Evolutionary conservation across 2,888 invertebrate species (phyloP).

Genomic region (Lysandra bellargus): DNA sequence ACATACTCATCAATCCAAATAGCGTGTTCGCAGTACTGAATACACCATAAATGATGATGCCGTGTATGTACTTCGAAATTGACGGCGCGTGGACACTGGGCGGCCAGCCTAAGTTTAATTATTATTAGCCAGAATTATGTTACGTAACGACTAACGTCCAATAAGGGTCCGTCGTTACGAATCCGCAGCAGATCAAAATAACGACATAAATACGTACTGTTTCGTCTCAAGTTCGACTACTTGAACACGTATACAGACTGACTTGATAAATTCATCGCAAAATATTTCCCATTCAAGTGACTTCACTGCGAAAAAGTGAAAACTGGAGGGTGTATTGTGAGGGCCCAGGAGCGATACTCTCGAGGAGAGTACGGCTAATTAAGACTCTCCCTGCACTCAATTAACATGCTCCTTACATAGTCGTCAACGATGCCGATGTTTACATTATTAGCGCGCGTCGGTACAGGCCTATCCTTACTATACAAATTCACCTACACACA

Average conservation of each 20-base stretch:
- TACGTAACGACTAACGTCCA: not conserved
- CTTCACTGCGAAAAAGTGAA: conserved; percentile 60
- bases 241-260: conserved; percentile 41
- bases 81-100: too few species aligned
- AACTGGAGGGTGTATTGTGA: conserved; percentile 55
- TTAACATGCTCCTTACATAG: conserved; percentile 11
- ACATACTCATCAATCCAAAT: not conserved
- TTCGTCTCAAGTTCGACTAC: conserved; percentile 48
- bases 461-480: not conserved
- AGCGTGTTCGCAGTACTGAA: not conserved
- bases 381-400: conserved; percentile 43
- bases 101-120: too few species aligned
- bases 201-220: not conserved
- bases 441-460: conserved; percentile 7
- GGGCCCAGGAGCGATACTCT: conserved; percentile 58
- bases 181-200: not conserved
- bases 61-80: not conserved
- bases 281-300: conserved; percentile 60
- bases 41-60: not conserved
- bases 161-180: not conserved
- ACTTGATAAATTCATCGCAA: conserved; percentile 41
- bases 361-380: conserved; percentile 55
- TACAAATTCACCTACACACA: not conserved
- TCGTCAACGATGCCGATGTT: conserved; percentile 17
- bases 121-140: too few species aligned